Conservation (phyloP, 2,113 vertebrate genomes). For the Polypterus senegalus region DNA sequence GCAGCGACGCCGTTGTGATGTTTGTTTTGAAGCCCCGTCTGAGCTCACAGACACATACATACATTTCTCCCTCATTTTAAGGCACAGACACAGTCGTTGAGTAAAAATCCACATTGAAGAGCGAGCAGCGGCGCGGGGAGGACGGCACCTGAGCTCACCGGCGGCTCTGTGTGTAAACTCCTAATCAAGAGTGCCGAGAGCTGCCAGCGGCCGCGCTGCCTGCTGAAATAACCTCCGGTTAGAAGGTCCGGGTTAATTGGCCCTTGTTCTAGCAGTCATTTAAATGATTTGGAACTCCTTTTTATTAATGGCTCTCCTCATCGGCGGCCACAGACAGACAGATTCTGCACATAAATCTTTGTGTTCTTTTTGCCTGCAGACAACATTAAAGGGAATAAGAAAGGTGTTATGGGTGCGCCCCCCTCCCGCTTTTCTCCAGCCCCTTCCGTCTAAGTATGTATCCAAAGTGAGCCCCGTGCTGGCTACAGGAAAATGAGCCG, state of each 20-base stretch:
- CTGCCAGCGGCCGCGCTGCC: neutral
- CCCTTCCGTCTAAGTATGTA: conserved; percentile 2
- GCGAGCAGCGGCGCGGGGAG: too few species aligned
- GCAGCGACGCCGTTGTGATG: too few species aligned
- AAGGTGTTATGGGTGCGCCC: conserved; percentile 25
- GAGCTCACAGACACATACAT: too few species aligned
- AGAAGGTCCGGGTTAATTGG: conserved; percentile 23
- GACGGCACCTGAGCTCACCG: too few species aligned
- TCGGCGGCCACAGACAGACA: conserved; percentile 18
- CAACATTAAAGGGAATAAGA: conserved; percentile 32
- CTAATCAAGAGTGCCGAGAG: too few species aligned
- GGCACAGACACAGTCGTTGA: too few species aligned
- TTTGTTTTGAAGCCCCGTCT: too few species aligned
- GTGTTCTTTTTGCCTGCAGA: conserved; percentile 29
- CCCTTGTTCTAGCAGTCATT: conserved; percentile 20
- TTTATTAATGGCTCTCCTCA: conserved; percentile 20
- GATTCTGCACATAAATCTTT: conserved; percentile 31
- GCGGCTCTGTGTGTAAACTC: too few species aligned
- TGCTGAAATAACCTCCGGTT: conserved; percentile 8
- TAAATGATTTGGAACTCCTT: conserved; percentile 26
- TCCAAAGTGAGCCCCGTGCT: conserved; percentile 3
- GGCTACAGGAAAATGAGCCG: conserved; percentile 10
- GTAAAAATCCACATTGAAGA: too few species aligned
- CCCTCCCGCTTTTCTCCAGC: conserved; percentile 18
- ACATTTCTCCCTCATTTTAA: too few species aligned